Evolutionary conservation across 2,113 vertebrate genomes (phyloP).

Genomic region (Eira barbara): DNA sequence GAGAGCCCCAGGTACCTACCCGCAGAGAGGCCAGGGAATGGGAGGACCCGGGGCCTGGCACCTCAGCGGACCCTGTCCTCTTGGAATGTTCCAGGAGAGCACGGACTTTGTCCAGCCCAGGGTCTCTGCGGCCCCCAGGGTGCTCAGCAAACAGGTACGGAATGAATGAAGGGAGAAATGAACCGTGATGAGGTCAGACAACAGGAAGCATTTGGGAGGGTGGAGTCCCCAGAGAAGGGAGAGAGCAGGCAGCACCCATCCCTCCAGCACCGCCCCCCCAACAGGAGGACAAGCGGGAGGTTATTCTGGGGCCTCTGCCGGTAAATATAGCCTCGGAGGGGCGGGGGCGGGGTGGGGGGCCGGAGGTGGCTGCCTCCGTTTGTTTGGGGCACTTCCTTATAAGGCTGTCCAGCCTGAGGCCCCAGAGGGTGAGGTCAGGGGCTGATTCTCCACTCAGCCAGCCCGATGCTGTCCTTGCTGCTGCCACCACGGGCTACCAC

Average conservation of each 20-base stretch:
- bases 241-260: not conserved
- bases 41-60: too few species aligned
- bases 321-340: constrained; percentile 64
- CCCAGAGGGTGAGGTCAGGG: constrained; percentile 71
- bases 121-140: not conserved
- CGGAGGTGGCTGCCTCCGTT: constrained; percentile 68
- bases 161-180: not conserved
- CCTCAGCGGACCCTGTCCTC: too few species aligned
- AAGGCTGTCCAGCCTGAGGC: constrained; percentile 43
- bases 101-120: not conserved
- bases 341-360: not conserved
- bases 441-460: constrained; percentile 37
- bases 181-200: not conserved
- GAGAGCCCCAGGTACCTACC: not conserved
- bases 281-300: constrained; percentile 39
- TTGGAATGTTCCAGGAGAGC: not conserved
- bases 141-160: not conserved
- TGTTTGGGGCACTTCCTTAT: constrained; percentile 74
- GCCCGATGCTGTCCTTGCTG: constrained; percentile 1
- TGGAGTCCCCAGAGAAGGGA: not conserved
- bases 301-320: constrained; percentile 64
- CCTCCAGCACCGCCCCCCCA: not conserved
- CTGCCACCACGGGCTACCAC: not conserved
- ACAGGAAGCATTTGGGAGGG: not conserved
- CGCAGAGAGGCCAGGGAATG: not conserved